Base-by-base conservation (phyloP, 2,888 invertebrate genomes). In the Ramazzottius varieornatus region DNA sequence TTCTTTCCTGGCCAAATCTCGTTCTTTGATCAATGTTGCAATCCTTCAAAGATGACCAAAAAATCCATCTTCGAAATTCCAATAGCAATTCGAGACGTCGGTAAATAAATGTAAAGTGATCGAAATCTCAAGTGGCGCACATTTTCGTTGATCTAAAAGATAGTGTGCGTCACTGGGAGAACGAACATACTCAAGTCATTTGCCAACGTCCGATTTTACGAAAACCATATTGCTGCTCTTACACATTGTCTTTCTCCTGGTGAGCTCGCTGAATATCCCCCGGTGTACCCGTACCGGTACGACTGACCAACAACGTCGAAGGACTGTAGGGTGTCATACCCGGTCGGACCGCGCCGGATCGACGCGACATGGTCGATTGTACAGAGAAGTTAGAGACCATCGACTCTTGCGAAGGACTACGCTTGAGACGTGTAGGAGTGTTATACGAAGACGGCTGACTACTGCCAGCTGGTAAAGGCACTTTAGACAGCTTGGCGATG, bases 401-500 rank as follows among this genome's bases (percentile, higher is more conserved):
- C 16, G 65, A 65, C 32, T 65, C 65, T 20, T 65, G 64, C 29
- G 65, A 65, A 13, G 65, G 65, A 32, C 33, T 33, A 40, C 65
- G 64, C 65, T 65, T 64, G 64, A 33, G 13, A 64, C 64, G 13
- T 4, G 33, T 29, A 16, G 33, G 33, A 20, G 32, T 33, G 32
- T 16, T 8, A 16, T 32, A 16, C 32, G 33, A 13, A 24, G 66
- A 66, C 16, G 66, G 29, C 46, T 16, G 33, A 65, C 83, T 83
- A 69, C 80, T 78, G 70, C 80, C 81, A 63, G 68, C 46, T 16
- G 69, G 66, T 29, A 66, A 84, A 33, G 88, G 89, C 63, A 88
- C 87, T 68, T 85, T 83, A 71, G 85, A 84, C 69, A 94, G 88
- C 80, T 94, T 94, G 72, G 86, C 83, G 66, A 86, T 80, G 1